Evolutionary conservation across 2,888 invertebrate genomes (phyloP).

Genomic region (Rhamnusium bicolor): DNA sequence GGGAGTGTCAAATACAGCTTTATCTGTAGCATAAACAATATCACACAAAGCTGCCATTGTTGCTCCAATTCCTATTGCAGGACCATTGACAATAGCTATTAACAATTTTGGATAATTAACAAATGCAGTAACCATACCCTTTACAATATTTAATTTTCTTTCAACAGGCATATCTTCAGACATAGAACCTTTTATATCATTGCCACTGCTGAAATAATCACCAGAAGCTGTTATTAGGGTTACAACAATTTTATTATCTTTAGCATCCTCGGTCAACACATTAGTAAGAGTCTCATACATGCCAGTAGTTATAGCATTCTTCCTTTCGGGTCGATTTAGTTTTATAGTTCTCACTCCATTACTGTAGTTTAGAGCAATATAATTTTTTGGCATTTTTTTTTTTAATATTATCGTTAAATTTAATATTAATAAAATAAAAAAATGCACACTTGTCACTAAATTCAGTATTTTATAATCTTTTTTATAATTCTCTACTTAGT

Average conservation of each 20-base stretch:
- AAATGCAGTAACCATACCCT: constrained; percentile 80
- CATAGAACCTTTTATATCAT: constrained; percentile 75
- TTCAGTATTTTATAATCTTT: too few species aligned
- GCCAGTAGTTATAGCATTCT: constrained; percentile 82
- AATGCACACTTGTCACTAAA: too few species aligned
- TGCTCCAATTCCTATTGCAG: constrained; percentile 91
- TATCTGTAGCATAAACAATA: constrained; percentile 89
- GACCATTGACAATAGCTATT: constrained; percentile 93
- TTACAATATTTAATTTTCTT: constrained; percentile 38
- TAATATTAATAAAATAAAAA: too few species aligned
- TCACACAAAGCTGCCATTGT: constrained; percentile 91
- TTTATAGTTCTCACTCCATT: constrained; percentile 76
- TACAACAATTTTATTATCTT: constrained; percentile 78
- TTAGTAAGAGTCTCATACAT: constrained; percentile 80
- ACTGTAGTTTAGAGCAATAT: constrained; percentile 47
- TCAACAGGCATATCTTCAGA: constrained; percentile 13
- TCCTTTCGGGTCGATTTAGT: constrained; percentile 84
- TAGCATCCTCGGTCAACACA: constrained; percentile 80
- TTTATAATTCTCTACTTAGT: too few species aligned
- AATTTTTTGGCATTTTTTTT: neutral
- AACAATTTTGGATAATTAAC: constrained; percentile 92
- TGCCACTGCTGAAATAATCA: constrained; percentile 89
- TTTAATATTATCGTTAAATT: neutral
- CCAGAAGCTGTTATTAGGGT: constrained; percentile 87
- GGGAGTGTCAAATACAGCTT: constrained; percentile 90